These are phyloP conservation scores for Anoplopoma fimbria DNA, from an alignment of 2,113 vertebrate species.

Conservation along the genomic window DNA sequence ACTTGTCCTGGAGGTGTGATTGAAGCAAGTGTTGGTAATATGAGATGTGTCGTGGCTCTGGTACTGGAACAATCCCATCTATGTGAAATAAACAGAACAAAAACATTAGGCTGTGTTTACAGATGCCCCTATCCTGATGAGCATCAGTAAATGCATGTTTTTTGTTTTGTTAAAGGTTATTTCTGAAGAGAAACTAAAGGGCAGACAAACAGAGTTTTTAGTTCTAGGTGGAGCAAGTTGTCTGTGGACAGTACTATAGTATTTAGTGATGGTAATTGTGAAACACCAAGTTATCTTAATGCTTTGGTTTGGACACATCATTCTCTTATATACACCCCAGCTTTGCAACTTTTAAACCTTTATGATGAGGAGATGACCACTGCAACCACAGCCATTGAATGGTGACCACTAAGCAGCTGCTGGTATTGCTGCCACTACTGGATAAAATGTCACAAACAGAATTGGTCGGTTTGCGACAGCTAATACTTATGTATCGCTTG, in stretches of 20 bases:
- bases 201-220: background rate
- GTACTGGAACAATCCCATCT: conserved; percentile 23
- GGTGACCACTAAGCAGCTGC: background rate
- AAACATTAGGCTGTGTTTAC: background rate
- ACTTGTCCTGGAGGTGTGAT: background rate
- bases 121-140: background rate
- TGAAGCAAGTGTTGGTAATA: background rate
- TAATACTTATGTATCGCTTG: too few species aligned
- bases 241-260: background rate
- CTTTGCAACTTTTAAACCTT: background rate
- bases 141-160: background rate
- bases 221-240: background rate
- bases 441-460: too few species aligned
- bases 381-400: background rate
- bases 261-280: background rate
- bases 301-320: background rate
- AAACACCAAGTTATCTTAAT: background rate
- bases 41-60: background rate
- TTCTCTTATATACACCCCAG: background rate
- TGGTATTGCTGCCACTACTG: too few species aligned
- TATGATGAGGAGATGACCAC: background rate
- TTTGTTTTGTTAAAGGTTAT: background rate
- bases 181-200: too few species aligned
- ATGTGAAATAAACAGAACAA: background rate
- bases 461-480: too few species aligned